Evolutionary conservation across 1,140 invertebrate genomes (phyloP).

Genomic region (Drosophila pandora): DNA sequence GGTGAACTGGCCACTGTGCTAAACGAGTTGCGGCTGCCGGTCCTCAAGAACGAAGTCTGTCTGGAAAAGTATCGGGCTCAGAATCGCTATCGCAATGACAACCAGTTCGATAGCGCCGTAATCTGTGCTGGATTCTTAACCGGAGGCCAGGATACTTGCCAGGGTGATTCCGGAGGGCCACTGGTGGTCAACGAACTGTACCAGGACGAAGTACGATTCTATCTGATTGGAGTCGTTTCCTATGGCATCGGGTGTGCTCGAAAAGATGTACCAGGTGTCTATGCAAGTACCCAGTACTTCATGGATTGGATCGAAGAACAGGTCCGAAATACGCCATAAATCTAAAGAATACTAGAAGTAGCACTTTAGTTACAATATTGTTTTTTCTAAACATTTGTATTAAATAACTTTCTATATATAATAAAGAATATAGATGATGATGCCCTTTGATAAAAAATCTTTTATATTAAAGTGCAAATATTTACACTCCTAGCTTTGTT

Average conservation of each 20-base stretch:
- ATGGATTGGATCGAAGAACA: constrained; percentile 84
- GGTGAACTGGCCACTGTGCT: constrained; percentile 87
- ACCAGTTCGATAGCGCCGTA: constrained; percentile 85
- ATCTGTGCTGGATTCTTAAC: constrained; percentile 90
- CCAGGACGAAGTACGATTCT: constrained; percentile 77
- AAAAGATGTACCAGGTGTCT: constrained; percentile 89
- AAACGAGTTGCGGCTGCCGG: constrained; percentile 89
- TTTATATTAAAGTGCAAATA: constrained; percentile 43
- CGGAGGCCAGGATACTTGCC: constrained; percentile 92
- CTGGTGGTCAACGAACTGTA: constrained; percentile 86
- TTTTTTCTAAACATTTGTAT: too few relatives aligned
- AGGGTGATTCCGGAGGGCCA: constrained; percentile 93
- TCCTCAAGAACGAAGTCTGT: constrained; percentile 87
- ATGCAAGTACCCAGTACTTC: constrained; percentile 87
- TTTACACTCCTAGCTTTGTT: constrained; percentile 62
- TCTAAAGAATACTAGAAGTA: not conserved
- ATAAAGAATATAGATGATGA: not conserved
- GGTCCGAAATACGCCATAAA: constrained; percentile 44
- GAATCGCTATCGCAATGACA: constrained; percentile 86
- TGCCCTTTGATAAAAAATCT: not conserved
- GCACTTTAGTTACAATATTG: too few relatives aligned
- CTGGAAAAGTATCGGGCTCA: constrained; percentile 86
- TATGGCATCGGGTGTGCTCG: constrained; percentile 89
- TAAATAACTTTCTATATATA: not conserved
- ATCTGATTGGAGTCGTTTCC: constrained; percentile 88